A percentile compares a stretch with the other conserved stretches of the same genome.
phyloP scores from a whole-genome alignment of 2,797 vertebrate species.

The Cephalopachus bancanus region DNA sequence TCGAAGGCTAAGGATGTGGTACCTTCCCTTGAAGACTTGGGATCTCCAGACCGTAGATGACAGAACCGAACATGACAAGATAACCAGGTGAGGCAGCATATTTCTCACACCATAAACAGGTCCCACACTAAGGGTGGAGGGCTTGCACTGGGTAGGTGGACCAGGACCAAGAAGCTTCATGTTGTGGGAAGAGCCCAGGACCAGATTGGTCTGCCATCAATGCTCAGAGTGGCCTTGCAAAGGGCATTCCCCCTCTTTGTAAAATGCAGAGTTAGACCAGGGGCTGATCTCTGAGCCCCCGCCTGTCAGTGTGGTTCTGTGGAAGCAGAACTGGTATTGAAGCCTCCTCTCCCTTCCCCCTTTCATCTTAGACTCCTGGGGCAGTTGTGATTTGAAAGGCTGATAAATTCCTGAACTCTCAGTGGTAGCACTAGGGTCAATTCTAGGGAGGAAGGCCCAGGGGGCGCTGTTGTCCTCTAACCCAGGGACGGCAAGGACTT shows the following conservation, averaged over 20 bases:
- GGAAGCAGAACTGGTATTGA: neutral
- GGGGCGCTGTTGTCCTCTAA: neutral
- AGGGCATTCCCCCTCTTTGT: accelerated
- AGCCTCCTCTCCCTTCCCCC: neutral
- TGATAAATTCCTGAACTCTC: conserved; percentile 26
- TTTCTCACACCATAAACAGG: neutral
- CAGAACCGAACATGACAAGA: neutral
- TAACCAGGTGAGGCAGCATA: neutral
- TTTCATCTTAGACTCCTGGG: neutral
- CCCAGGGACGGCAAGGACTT: neutral
- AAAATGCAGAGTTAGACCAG: accelerated
- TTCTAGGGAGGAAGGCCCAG: neutral
- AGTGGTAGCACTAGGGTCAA: neutral
- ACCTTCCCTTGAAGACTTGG: neutral
- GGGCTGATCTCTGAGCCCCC: neutral
- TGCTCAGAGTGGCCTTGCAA: neutral
- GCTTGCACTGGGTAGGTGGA: neutral
- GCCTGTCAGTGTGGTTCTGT: neutral
- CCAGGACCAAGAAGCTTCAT: neutral
- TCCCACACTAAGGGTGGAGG: neutral
- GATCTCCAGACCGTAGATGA: neutral
- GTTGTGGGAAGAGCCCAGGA: neutral
- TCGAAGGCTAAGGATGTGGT: neutral
- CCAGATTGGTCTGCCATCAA: neutral
- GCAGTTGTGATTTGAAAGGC: neutral